Evolutionary conservation across 1,140 invertebrate species (phyloP).

Genomic region (Metopolophium dirhodum): DNA sequence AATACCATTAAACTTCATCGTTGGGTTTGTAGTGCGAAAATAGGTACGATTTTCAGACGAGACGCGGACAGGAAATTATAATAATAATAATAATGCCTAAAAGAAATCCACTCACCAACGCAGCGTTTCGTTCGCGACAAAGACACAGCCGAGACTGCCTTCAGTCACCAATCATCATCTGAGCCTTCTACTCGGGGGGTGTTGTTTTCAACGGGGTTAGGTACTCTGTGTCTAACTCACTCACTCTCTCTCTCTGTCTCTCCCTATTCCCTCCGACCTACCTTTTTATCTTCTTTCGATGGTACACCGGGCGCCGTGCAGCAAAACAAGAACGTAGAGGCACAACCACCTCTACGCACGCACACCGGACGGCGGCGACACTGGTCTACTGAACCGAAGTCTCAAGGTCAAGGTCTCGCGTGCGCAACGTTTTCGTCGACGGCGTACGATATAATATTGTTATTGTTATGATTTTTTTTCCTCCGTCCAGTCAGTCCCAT

Average conservation of each 20-base stretch:
- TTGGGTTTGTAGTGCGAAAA: neutral
- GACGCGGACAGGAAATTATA: neutral
- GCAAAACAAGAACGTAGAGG: neutral
- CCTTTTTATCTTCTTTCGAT: constrained; percentile 1
- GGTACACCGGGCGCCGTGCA: neutral
- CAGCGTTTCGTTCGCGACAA: neutral
- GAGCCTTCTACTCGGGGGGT: neutral
- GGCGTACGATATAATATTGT: neutral
- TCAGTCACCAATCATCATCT: neutral
- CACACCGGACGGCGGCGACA: neutral
- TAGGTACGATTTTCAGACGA: neutral
- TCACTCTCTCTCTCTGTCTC: neutral
- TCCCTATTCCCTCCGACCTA: neutral
- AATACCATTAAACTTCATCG: neutral
- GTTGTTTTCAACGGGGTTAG: neutral
- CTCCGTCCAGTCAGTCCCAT: neutral
- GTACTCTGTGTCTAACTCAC: neutral
- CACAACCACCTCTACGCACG: neutral
- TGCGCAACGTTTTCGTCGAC: neutral
- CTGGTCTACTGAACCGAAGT: constrained; percentile 42
- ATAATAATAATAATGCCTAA: neutral
- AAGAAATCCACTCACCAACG: neutral
- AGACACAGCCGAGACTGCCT: neutral
- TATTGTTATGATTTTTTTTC: constrained; percentile 9
- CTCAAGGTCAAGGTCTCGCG: constrained; percentile 54